phyloP scores from a whole-genome alignment of 2,113 vertebrate species.

The Heteronetta atricapilla region DNA sequence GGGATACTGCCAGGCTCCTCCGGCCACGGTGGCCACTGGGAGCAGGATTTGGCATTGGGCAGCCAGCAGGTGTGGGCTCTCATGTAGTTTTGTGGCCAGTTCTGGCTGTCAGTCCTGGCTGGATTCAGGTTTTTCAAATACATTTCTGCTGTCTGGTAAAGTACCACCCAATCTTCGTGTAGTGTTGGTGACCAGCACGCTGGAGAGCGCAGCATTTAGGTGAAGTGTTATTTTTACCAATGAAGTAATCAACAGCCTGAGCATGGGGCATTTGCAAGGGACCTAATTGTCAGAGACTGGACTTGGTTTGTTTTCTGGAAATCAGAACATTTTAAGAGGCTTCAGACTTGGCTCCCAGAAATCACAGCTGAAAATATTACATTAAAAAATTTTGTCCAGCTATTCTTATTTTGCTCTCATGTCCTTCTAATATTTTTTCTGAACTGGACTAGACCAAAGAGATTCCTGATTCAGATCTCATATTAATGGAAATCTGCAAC shows the following conservation, averaged over 20 bases:
- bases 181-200: background rate
- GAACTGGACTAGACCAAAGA: background rate
- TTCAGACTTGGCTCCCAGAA: background rate
- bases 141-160: background rate
- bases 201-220: accelerated
- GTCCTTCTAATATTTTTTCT: background rate
- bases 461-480: background rate
- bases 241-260: background rate
- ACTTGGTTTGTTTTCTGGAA: background rate
- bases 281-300: background rate
- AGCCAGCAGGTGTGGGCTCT: background rate
- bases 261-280: background rate
- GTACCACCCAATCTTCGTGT: background rate
- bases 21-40: background rate
- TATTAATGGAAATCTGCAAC: background rate
- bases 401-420: background rate
- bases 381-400: background rate
- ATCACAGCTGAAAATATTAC: background rate
- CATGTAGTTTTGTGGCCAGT: background rate
- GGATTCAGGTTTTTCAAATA: background rate
- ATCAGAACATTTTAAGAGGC: background rate
- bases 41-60: background rate
- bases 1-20: background rate
- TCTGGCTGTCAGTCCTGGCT: background rate
- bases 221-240: background rate